Evolutionary conservation across 2,797 vertebrate species (phyloP), one percentile per base, ranked within the genome.

Genomic region (Microctenopoma lineatum): DNA sequence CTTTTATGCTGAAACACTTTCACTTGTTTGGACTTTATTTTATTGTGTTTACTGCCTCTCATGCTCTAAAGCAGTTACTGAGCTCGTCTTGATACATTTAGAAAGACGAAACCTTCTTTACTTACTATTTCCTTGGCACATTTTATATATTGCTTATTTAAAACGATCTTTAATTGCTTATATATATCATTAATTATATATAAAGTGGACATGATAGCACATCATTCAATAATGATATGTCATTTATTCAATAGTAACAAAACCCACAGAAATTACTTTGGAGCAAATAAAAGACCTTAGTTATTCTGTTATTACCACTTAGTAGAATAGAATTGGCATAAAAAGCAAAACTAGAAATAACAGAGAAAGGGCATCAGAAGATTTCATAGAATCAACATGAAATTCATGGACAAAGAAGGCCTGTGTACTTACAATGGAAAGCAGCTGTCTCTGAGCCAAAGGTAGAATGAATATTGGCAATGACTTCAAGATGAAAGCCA

Each of bases 401-500:
- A 50, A 59, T 73, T 61, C 11, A 60, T 25, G 27, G 14, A 18
- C 26, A 53, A 44, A 66, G 46, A 57, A 59, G 34, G 44, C 54
- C 0, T 2, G 5, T 34, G n/a, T 39, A 45, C 38, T 60, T 62
- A 46, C 61, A 64, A 74, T 74, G 61, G 55, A 74, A 41, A 70
- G 52, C 5, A 27, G 46, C n/a, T 6, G 11, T 66, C 62, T 79
- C 26, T 21, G 55, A 75, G 57, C 59, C 57, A 68, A 80, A 75
- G 2, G 36, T 27, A 51, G 48, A 70, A 45, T n/a, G 58, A 83
- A 77, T 44, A 55, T 25, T 46, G 46, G 38, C 50, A 42, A 39
- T 55, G 62, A 71, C 61, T 77, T 32, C 1, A 48, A 70, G 72
- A 82, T 77, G 39, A 80, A 80, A 56, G 58, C 76, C 70, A 18